Conservation (phyloP, 2,113 vertebrate genomes). For the Heteronetta atricapilla region DNA sequence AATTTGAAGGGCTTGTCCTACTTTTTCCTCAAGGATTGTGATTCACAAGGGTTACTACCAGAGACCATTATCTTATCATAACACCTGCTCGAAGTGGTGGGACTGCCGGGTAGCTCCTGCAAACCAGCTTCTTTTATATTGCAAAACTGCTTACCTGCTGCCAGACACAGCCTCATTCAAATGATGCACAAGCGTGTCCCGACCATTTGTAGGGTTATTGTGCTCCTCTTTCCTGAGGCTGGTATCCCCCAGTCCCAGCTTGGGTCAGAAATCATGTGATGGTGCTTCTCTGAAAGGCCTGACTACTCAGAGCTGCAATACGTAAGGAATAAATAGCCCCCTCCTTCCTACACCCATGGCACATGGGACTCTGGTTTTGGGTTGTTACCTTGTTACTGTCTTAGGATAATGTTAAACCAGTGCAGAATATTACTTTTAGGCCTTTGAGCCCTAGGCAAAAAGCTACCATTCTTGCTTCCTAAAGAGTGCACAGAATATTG, state of each 20-base stretch:
- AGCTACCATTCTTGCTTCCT: background rate
- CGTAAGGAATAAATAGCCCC: background rate
- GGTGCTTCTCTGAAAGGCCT: background rate
- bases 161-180: constrained; percentile 42
- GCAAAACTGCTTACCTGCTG: constrained; percentile 31
- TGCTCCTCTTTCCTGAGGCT: background rate
- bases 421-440: background rate
- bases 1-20: constrained; percentile 70
- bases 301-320: background rate
- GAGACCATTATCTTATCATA: constrained; percentile 62
- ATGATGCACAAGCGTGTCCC: constrained; percentile 29
- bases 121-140: background rate
- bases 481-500: background rate
- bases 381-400: background rate
- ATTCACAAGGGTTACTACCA: constrained; percentile 64
- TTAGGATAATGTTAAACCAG: background rate
- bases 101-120: constrained; percentile 35
- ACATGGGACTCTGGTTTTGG: background rate
- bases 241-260: accelerated
- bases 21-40: constrained; percentile 64
- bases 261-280: background rate
- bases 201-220: background rate
- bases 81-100: constrained; percentile 56
- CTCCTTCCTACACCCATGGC: background rate
- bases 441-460: background rate